A percentile compares a stretch with the other conserved stretches of the same genome.
These are phyloP conservation scores for Pachycephus smyrnensis DNA, from an alignment of 2,888 invertebrate species.

Conservation along the genomic window DNA sequence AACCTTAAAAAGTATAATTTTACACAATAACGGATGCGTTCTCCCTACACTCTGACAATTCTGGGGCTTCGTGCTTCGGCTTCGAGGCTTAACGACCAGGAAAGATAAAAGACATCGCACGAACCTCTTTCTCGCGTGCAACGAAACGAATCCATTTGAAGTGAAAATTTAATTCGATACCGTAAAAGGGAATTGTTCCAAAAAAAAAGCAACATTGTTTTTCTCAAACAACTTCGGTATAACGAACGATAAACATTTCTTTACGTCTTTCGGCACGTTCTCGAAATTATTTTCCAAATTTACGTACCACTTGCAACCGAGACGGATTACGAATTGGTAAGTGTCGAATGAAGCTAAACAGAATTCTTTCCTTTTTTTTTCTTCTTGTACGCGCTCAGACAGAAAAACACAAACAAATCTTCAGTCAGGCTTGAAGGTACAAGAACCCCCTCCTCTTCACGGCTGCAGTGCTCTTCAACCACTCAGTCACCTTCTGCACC, in stretches of 20 bases:
- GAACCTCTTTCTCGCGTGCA: too few relatives aligned
- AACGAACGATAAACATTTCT: too few relatives aligned
- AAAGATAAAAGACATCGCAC: too few relatives aligned
- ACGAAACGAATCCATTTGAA: too few relatives aligned
- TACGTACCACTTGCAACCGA: background rate
- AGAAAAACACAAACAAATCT: constrained; percentile 11
- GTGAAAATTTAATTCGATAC: too few relatives aligned
- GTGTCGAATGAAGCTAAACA: constrained; percentile 5
- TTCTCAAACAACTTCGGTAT: too few relatives aligned
- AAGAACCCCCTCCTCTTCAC: background rate
- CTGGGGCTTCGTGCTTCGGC: constrained; percentile 3
- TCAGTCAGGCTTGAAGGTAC: background rate
- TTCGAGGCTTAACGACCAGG: too few relatives aligned
- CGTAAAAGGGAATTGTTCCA: too few relatives aligned
- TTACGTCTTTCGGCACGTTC: too few relatives aligned
- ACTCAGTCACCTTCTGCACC: background rate
- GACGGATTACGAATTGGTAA: background rate
- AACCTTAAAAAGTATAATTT: constrained; percentile 2
- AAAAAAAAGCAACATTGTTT: too few relatives aligned
- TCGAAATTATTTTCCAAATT: too few relatives aligned
- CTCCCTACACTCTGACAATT: background rate
- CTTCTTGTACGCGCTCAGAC: background rate
- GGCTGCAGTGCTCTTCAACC: background rate
- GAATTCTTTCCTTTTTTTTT: background rate
- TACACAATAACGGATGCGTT: background rate